These are phyloP conservation scores for Loris lydekkerianus DNA, from an alignment of 2,797 vertebrate genomes.

Conservation along the genomic window DNA sequence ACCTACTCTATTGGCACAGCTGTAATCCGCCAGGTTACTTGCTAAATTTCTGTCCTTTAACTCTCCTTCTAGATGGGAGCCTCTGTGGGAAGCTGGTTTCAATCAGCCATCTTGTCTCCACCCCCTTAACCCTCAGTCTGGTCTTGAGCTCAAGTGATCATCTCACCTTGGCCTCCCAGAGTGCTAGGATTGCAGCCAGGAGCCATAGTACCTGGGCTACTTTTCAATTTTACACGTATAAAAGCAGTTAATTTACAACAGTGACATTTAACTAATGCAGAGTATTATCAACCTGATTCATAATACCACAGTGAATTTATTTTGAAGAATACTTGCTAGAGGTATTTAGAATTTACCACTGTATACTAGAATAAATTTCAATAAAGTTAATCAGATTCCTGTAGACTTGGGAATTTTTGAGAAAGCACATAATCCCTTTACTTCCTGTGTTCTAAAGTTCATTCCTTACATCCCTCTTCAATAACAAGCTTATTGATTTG, in stretches of 20 bases:
- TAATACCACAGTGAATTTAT: conserved; percentile 50
- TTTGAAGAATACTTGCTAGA: conserved; percentile 42
- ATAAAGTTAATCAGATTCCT: conserved; percentile 66
- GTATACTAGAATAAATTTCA: conserved; percentile 44
- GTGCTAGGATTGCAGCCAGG: too few species aligned
- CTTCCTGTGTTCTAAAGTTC: neutral
- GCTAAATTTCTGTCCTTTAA: too few species aligned
- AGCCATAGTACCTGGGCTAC: too few species aligned
- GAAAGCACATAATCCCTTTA: neutral
- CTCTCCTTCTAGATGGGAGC: too few species aligned
- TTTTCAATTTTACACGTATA: neutral
- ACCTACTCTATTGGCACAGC: too few species aligned
- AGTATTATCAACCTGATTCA: neutral
- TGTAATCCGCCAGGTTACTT: too few species aligned
- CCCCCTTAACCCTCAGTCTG: too few species aligned
- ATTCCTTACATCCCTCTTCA: neutral
- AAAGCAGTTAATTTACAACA: conserved; percentile 43
- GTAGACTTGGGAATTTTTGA: conserved; percentile 16
- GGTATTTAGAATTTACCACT: conserved; percentile 58
- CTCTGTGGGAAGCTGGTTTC: too few species aligned
- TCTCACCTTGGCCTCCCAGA: too few species aligned
- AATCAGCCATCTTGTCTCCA: too few species aligned
- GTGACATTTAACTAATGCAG: neutral
- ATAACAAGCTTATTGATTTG: neutral
- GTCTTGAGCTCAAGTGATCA: too few species aligned